Evolutionary conservation across 1,140 invertebrate genomes (phyloP), one percentile per base, ranked within the genome.

Genomic region (Ctenoplectra terminalis): DNA sequence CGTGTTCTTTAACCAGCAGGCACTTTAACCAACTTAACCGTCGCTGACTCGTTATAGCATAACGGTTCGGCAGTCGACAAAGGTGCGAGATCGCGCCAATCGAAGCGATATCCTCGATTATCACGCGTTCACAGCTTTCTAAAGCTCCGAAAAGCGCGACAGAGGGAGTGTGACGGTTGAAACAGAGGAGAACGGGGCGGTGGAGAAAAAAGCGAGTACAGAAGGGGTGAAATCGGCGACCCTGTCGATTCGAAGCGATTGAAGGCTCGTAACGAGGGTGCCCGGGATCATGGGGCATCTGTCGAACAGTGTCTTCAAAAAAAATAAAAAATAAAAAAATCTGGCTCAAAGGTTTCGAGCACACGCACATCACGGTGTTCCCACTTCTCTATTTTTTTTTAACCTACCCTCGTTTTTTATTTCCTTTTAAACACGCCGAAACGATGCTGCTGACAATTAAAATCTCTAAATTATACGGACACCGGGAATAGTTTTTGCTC

Each of bases 71-170:
- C 87, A 85, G 72, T 56, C 82, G 85, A 88, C 84, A 90, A 90
- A 88, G 82, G 83, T 84, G 70, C 60, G 82, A 81, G 88, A 88
- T 87, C 82, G 79, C 74, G 85, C 74, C 84, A 90, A 88, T 91
- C 86, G 87, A 88, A 86, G 82, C 84, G 84, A 88, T 77, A 79
- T 84, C 77, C 80, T 88, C 86, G 89, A 89, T 91, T 91, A 90
- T 90, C 86, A 86, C 87, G 86, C 90, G 86, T 88, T 90, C 85
- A 79, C 83, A 88, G 87, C 86, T 89, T 89, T 86, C 87, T 79
- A 83, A 83, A 83, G 81, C 29, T 23, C 43, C 81, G 87, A 88
- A 88, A 83, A 58, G 67, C 81, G 50, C 67, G 81, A 79, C 56
- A 50, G 75, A 79, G 75, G 85, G 86, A 82, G 37, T 17, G 61